Base-by-base conservation (phyloP, 2,888 invertebrate genomes). In the Hirtodrosophila alboralis region DNA sequence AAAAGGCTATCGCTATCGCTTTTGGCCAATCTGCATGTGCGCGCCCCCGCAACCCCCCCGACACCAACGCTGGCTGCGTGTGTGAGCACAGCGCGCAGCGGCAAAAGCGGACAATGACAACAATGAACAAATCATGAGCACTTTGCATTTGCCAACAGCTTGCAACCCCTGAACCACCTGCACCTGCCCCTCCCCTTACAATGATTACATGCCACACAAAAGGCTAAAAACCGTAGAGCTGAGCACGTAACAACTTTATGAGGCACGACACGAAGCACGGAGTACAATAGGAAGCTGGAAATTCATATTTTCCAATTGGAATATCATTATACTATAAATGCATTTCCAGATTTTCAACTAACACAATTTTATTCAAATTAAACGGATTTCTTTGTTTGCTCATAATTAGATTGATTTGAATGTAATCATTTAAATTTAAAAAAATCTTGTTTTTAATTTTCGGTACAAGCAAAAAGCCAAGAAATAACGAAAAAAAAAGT, bases 1-100 rank as follows among this genome's bases (percentile, higher is more conserved):
- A 69, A 68, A 85, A 86, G 81, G 86, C 81, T 86, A 86, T 84
- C 86, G 78, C 78, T 84, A 81, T 81, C 86, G 84, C 78, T 75
- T 43, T 60, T 81, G 67, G 81, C 75, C 83, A 84, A 81, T 81
- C 81, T 86, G 81, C 86, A 81, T 86, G 81, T 80, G 81, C 72
- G 60, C 23, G 23, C 23, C 6, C 7, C 6, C 66, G 23, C 6
- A 6, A 8, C 23, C 6, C 7, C 8, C 8, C 23, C 28, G 36
- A 13, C 13, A 23, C 30, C 58, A 16, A 34, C 8, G 43, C 33
- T 44, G 34, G 16, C 48, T 62, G 52, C 36, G 47, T 59, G 52
- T 52, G 72, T 76, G 81, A 58, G 54, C 47, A 58, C 41, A 26
- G 36, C 30, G 26, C 33, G 52, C 31, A 51, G 58, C 68, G 16